Base-by-base conservation (phyloP, 2,797 vertebrate species). In the Muscicapa striata region DNA sequence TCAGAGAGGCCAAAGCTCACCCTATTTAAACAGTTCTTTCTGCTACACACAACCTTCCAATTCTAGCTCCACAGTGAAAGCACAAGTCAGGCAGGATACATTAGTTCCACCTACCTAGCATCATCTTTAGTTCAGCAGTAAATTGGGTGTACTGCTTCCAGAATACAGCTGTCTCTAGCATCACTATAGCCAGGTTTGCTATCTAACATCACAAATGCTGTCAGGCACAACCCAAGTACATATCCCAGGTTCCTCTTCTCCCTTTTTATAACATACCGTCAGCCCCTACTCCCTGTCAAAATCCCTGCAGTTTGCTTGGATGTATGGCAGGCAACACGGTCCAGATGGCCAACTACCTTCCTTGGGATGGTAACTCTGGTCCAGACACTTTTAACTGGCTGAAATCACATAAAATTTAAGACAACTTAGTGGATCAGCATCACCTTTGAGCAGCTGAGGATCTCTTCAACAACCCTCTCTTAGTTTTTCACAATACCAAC, bases 241-340 rank as follows among this genome's bases (percentile, higher is more conserved):
- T 8, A 76, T 3, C 26, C 19, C 8, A 46, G 72, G 12, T 6
- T 58, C 10, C n/a, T 43, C 26, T n/a, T 46, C 36, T 40, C 49
- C 61, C 52, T 86, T 81, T 55, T 62, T 26, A 15, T 4, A 81
- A 45, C 8, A 27, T 3, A 38, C 16, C 3, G 19, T 79, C 63
- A 63, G 3, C 4, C 22, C 14, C n/a, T 1, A 29, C 10, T 67
- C 38, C n/a, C 30, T 66, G 9, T 5, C 51, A 89, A 77, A 88
- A 72, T 34, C 63, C 46, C 66, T 78, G 41, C 20, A 72, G 27
- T 18, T 70, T 83, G 26, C 48, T 77, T 27, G 22, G 46, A 48
- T 43, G 29, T 5, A 23, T 2, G 7, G 30, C 41, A 78, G 41
- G n/a, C 32, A 70, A 48, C 1, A 30, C 0, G 1, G 27, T 18